A percentile compares a stretch with the other conserved stretches of the same genome.
Evolutionary conservation across 2,797 vertebrate genomes (phyloP).

Genomic region (Trachurus trachurus): DNA sequence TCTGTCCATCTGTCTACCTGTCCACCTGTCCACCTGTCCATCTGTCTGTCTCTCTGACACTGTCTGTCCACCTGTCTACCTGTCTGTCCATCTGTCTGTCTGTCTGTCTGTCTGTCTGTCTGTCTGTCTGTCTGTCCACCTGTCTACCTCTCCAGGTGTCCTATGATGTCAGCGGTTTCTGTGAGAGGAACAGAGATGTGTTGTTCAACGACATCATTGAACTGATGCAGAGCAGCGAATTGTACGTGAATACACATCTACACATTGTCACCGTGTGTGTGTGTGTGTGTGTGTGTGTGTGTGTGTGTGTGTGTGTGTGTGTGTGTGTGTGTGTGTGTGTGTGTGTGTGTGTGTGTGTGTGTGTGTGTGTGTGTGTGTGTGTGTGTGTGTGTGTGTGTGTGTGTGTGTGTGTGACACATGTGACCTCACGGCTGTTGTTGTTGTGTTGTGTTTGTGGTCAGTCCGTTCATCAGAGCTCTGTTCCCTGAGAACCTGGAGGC

Average conservation of each 20-base stretch:
- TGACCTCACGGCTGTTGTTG: background rate
- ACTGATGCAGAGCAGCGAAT: conserved; percentile 91
- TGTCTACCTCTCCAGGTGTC: conserved; percentile 78
- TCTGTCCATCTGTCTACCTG: too few relatives aligned
- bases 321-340: too few relatives aligned
- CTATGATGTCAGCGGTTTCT: conserved; percentile 86
- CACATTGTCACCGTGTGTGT: background rate
- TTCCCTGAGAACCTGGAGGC: conserved; percentile 88
- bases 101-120: background rate
- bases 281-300: background rate
- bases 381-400: conserved; percentile 39
- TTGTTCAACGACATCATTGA: conserved; percentile 90
- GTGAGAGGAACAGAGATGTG: conserved; percentile 89
- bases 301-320: too few relatives aligned
- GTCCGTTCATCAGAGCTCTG: conserved; percentile 86
- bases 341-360: too few relatives aligned
- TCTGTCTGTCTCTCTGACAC: too few relatives aligned
- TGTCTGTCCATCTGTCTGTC: too few relatives aligned
- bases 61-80: too few relatives aligned
- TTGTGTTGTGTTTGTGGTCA: conserved; percentile 63
- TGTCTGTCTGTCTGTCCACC: background rate
- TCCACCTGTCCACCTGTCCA: too few relatives aligned
- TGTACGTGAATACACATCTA: conserved; percentile 53
- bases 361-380: background rate
- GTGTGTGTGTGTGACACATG: background rate